Base-by-base conservation (phyloP, 92 coral and sea anemone species). In the Parazoanthus atlanticus region DNA sequence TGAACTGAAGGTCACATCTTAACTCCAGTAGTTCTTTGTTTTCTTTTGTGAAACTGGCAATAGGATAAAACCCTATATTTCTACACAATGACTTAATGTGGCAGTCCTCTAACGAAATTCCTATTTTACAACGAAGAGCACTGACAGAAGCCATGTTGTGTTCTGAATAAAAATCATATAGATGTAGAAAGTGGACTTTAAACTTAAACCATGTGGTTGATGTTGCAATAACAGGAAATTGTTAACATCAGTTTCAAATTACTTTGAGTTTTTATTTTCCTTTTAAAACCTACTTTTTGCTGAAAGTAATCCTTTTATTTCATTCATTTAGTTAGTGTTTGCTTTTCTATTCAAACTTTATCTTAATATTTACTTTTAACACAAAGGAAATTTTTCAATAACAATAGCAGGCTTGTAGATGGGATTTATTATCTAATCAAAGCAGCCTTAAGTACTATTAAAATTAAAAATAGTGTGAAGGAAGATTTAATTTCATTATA, bases 171-270 rank as follows among this genome's bases (percentile, higher is more conserved):
- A 80, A 80, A 54, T 19, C 32, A 47, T 80, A 32, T 80, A 32
- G 25, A 9, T 26, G 36, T 34, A 28, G 10, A 80, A 61, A 78
- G 29, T 43, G 85, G 74, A 80, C 85, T 80, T 80, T 80, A 61
- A 80, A 80, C 85, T 54, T 25, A 67, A 80, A 52, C 85, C 85
- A 80, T 80, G 85, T 80, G 85, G 38, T 58, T 80, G 85, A 80
- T 80, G 85, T 81, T 81, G 74, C 85, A 81, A 61, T 58, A 58
- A 78, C 49, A 61, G 85, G 85, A 75, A 75, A 33, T 75, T 34
- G 43, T 75, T 31, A 80, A 80, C 84, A 49, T 13, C 52, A 23
- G 72, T 81, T 81, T 81, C 69, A 81, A 81, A 81, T 61, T 58
- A 81, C 85, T 74, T 64, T 81, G 43, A 33, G 34, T 11, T 76